Percentiles rank a stretch among this genome's conserved stretches.
These are phyloP conservation scores for Drosophila leontia DNA, from an alignment of 1,140 invertebrate genomes.

Conservation along the genomic window DNA sequence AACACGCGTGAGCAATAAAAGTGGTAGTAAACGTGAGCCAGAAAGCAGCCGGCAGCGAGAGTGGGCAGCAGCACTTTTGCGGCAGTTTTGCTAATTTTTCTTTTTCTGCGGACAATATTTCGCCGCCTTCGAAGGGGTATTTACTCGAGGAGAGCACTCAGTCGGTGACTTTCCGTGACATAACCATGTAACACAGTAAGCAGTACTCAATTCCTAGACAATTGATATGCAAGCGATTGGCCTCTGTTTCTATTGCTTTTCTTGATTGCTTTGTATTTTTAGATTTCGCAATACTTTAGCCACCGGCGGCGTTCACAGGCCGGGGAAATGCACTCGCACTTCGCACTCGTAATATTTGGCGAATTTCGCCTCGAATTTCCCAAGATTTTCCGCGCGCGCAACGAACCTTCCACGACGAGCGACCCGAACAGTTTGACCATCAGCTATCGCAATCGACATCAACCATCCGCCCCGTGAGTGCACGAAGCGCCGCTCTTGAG, in stretches of 20 bases:
- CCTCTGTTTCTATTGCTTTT: constrained; percentile 20
- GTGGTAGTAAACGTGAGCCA: constrained; percentile 29
- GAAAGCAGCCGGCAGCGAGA: constrained; percentile 13
- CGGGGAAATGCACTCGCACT: constrained; percentile 54
- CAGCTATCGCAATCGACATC: constrained; percentile 10
- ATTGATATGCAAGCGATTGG: constrained; percentile 44
- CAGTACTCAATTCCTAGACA: constrained; percentile 47
- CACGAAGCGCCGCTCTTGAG: constrained; percentile 15
- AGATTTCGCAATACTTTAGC: constrained; percentile 25
- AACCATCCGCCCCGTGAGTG: constrained; percentile 26
- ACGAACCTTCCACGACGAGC: constrained; percentile 46
- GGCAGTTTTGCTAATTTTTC: constrained; percentile 24
- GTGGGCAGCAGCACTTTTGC: constrained; percentile 26
- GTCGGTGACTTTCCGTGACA: constrained; percentile 60
- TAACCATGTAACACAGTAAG: constrained; percentile 38
- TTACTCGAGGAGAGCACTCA: constrained; percentile 16
- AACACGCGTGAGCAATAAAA: constrained; percentile 31
- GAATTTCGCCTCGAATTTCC: constrained; percentile 23
- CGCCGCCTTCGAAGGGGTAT: constrained; percentile 7
- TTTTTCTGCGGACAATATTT: constrained; percentile 34
- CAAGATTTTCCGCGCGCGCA: constrained; percentile 35
- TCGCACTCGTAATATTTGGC: constrained; percentile 28
- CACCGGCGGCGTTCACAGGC: constrained; percentile 23
- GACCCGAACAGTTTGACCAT: constrained; percentile 16
- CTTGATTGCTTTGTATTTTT: constrained; percentile 20